phyloP scores from a whole-genome alignment of 2,797 vertebrate genomes.

The Chaenodraco wilsoni region DNA sequence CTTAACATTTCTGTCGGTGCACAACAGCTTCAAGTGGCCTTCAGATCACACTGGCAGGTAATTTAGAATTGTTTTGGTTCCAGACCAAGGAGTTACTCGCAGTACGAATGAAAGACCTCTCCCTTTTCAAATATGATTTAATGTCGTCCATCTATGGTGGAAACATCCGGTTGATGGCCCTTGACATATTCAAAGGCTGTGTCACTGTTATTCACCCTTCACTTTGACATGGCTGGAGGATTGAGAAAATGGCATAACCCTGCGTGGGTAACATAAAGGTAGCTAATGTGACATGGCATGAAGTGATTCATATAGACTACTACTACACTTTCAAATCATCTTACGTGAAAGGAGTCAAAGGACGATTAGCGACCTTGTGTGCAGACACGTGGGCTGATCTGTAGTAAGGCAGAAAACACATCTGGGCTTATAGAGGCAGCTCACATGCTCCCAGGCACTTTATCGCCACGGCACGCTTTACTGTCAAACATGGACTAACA shows the following conservation, averaged over 20 bases:
- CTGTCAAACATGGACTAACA: slow-evolving; percentile 41
- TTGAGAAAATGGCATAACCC: slow-evolving; percentile 5
- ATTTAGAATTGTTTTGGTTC: slow-evolving; percentile 24
- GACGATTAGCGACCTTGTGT: slow-evolving; percentile 60
- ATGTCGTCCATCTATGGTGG: slow-evolving; percentile 8
- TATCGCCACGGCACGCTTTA: slow-evolving; percentile 19
- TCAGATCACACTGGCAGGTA: slow-evolving; percentile 11
- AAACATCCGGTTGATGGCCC: slow-evolving; percentile 41
- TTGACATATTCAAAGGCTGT: slow-evolving; percentile 60
- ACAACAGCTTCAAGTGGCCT: slow-evolving; percentile 1
- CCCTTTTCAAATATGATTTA: slow-evolving; percentile 18
- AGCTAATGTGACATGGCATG: slow-evolving; percentile 60
- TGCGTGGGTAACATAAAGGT: slow-evolving; percentile 42
- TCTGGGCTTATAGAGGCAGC: slow-evolving; percentile 26
- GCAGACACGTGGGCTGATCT: slow-evolving; percentile 27
- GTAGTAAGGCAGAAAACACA: slow-evolving; percentile 42
- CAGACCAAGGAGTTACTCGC: slow-evolving; percentile 12
- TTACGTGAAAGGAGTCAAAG: slow-evolving; percentile 62
- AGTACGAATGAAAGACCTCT: not conserved
- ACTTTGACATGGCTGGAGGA: slow-evolving; percentile 49
- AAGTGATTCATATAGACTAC: slow-evolving; percentile 49
- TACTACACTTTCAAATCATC: slow-evolving; percentile 34
- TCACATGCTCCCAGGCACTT: slow-evolving; percentile 37
- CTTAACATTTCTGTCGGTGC: too few species aligned
- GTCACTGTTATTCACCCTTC: slow-evolving; percentile 61